Conservation (phyloP, 2,888 invertebrate genomes). For the Tetranychus piercei region DNA sequence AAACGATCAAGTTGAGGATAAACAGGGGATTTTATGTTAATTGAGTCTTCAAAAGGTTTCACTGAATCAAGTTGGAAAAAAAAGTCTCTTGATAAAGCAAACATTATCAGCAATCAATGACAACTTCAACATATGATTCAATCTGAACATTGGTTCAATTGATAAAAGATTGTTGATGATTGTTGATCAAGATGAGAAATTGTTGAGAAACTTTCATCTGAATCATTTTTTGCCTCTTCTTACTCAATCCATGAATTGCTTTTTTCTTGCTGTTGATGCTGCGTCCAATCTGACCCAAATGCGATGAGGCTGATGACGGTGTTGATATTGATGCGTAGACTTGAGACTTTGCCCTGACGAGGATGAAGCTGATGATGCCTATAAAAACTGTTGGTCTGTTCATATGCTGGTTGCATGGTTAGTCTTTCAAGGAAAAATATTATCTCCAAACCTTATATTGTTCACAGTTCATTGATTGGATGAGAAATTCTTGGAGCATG, state of each 20-base stretch:
- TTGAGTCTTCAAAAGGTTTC: not conserved
- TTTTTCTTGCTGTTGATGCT: too few relatives aligned
- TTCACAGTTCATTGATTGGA: slow-evolving; percentile 1
- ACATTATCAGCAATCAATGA: not conserved
- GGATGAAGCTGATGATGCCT: not conserved
- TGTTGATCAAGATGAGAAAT: too few relatives aligned
- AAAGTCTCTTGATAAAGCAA: not conserved
- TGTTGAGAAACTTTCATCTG: too few relatives aligned
- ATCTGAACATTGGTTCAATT: not conserved
- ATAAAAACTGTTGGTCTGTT: not conserved
- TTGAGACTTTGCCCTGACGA: not conserved
- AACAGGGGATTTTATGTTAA: too few relatives aligned
- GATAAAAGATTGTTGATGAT: too few relatives aligned
- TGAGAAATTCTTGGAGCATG: not conserved
- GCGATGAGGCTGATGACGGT: not conserved
- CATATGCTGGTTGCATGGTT: not conserved
- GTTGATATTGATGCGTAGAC: not conserved
- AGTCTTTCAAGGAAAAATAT: not conserved
- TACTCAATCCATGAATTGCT: too few relatives aligned
- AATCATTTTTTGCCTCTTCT: too few relatives aligned
- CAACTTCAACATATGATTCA: not conserved
- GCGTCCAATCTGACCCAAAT: not conserved
- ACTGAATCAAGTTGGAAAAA: not conserved
- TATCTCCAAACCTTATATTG: not conserved
- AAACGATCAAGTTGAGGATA: too few relatives aligned